Base-by-base conservation (phyloP, 2,888 invertebrate species). In the Eudemis profundana region DNA sequence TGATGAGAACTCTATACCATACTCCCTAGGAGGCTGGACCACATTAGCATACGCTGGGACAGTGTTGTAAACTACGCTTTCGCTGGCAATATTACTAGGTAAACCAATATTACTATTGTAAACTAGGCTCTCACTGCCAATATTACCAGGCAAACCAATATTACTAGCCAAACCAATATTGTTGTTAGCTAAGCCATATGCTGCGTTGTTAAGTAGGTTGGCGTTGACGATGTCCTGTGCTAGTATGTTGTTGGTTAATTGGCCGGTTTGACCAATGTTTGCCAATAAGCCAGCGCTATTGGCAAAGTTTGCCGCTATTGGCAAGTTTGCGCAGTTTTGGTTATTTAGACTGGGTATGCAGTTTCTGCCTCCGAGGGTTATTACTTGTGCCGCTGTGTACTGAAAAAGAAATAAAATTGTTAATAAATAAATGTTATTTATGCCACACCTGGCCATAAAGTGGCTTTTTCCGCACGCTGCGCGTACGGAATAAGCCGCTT, bases 1-100 rank as follows among this genome's bases (percentile, higher is more conserved):
- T 0, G 85, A 79, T 14, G 77, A 57, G 10, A 89, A 71, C 36
- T 79, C 78, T 0, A 89, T 69, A 0, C 85, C 86, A 70, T 82
- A 76, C 0, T 78, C 75, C 76, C 75, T 49, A 1, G 65, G 65
- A 10, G 65, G 51, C 3, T 65, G 46, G 1, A 65, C 65, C 8
- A 65, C 17, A 15, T 59, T 60, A 5, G 60, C 60, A 4, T 60
- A 60, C 29, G 14, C 36, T 36, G 57, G 44, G 1, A 12, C 21
- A 4, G 10, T 36, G 0, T 65, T 65, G 4, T 46, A 38, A n/a
- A 19, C 12, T 0, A 38, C 15, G 1, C 19, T 29, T 27, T 27
- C 50, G 42, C 46, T 62, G 14, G 27, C 54, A 38, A n/a, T 62
- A 47, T 40, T 50, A 21, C 8, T 15, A 21, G 46, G 5, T 7